phyloP scores from a whole-genome alignment of 2,888 invertebrate species.

The Ectemnius lituratus region DNA sequence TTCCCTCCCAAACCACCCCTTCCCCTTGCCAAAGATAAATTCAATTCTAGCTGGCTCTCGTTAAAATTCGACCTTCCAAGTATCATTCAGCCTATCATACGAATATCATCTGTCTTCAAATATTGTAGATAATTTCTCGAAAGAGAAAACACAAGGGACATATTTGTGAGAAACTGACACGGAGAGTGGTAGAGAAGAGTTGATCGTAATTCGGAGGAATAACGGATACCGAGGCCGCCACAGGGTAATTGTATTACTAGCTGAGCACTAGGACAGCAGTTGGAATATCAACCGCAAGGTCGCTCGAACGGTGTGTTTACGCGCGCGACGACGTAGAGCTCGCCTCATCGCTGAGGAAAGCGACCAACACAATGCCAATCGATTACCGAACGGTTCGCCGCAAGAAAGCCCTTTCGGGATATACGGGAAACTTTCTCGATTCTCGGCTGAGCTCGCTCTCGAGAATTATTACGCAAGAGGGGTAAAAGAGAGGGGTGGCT shows the following conservation, averaged over 20 bases:
- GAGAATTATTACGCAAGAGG: too few relatives aligned
- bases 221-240: slow-evolving; percentile 12
- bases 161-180: too few relatives aligned
- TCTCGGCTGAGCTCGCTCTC: too few relatives aligned
- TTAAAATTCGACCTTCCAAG: neutral
- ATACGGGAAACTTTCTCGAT: too few relatives aligned
- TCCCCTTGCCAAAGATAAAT: neutral
- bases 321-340: slow-evolving; percentile 30
- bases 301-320: slow-evolving; percentile 57
- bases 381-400: slow-evolving; percentile 27
- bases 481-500: too few relatives aligned
- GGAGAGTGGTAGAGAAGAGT: too few relatives aligned
- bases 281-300: slow-evolving; percentile 62
- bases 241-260: slow-evolving; percentile 55
- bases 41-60: neutral
- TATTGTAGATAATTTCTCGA: too few relatives aligned
- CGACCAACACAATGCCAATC: slow-evolving; percentile 32
- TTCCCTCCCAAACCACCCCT: neutral
- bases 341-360: slow-evolving; percentile 26
- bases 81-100: too few relatives aligned
- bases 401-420: neutral
- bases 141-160: too few relatives aligned
- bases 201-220: too few relatives aligned
- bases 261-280: slow-evolving; percentile 50
- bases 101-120: too few relatives aligned